These are phyloP conservation scores for Burhinus bistriatus DNA, from an alignment of 2,113 vertebrate species.

Conservation along the genomic window DNA sequence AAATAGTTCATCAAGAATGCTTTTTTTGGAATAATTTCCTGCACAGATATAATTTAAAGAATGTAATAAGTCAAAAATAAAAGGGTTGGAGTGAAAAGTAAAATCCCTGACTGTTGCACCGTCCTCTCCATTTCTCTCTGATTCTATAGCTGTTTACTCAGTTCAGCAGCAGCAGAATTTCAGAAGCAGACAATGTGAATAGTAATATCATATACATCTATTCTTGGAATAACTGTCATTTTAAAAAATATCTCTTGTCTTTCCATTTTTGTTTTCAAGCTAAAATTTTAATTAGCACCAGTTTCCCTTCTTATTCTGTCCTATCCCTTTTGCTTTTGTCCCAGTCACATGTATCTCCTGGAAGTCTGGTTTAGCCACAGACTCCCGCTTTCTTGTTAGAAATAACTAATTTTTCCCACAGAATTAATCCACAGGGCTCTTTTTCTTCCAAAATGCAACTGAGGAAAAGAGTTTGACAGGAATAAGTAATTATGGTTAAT, in stretches of 20 bases:
- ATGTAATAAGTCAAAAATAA: background rate
- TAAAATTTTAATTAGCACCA: background rate
- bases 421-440: background rate
- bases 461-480: background rate
- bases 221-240: background rate
- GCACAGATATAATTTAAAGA: background rate
- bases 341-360: background rate
- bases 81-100: background rate
- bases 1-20: background rate
- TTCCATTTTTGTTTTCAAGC: background rate
- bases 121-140: background rate
- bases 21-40: background rate
- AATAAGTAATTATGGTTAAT: background rate
- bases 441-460: background rate
- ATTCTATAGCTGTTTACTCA: background rate
- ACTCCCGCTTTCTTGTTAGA: background rate
- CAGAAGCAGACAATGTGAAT: background rate
- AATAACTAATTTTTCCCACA: background rate
- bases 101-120: background rate
- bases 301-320: background rate
- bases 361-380: background rate
- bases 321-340: background rate
- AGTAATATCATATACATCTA: background rate
- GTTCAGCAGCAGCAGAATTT: background rate
- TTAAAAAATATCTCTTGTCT: background rate